Percentiles rank a stretch among this genome's conserved stretches.
These are phyloP conservation scores for Ectemnius cavifrons DNA, from an alignment of 2,888 invertebrate species.

Conservation along the genomic window DNA sequence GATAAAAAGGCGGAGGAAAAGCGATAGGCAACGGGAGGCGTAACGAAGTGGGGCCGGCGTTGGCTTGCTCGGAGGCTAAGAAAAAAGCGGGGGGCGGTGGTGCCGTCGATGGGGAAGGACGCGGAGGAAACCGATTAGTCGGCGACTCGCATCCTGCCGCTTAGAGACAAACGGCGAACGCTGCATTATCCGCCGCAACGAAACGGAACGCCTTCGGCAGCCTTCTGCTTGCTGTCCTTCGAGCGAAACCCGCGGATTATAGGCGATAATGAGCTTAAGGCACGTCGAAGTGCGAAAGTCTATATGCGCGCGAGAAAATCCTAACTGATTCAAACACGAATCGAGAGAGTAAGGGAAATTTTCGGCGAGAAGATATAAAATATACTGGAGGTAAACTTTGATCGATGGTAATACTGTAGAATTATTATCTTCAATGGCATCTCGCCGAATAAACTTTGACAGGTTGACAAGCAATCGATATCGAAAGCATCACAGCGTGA, in stretches of 20 bases:
- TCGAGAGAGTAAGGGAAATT: too few relatives aligned
- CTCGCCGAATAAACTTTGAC: too few relatives aligned
- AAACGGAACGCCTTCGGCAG: slow-evolving; percentile 73
- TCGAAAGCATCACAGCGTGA: too few relatives aligned
- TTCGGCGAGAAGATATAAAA: too few relatives aligned
- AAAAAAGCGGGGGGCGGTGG: neutral
- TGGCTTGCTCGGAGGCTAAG: neutral
- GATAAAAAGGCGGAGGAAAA: slow-evolving; percentile 7
- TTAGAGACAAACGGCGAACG: slow-evolving; percentile 66
- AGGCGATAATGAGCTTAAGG: too few relatives aligned
- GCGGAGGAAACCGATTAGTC: slow-evolving; percentile 51
- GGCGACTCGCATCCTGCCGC: slow-evolving; percentile 58
- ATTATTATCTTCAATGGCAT: too few relatives aligned
- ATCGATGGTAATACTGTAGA: too few relatives aligned
- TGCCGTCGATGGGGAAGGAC: neutral
- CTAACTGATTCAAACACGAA: too few relatives aligned
- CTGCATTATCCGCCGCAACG: slow-evolving; percentile 77
- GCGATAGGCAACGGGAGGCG: slow-evolving; percentile 1
- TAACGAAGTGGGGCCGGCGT: neutral
- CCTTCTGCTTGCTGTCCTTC: slow-evolving; percentile 58
- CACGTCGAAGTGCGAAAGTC: neutral
- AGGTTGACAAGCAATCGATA: too few relatives aligned
- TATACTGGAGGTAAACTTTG: too few relatives aligned
- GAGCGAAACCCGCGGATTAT: neutral
- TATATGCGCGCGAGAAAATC: slow-evolving; percentile 8